Evolutionary conservation across 2,113 vertebrate genomes (phyloP).

Genomic region (Romanogobio albipinnatus): DNA sequence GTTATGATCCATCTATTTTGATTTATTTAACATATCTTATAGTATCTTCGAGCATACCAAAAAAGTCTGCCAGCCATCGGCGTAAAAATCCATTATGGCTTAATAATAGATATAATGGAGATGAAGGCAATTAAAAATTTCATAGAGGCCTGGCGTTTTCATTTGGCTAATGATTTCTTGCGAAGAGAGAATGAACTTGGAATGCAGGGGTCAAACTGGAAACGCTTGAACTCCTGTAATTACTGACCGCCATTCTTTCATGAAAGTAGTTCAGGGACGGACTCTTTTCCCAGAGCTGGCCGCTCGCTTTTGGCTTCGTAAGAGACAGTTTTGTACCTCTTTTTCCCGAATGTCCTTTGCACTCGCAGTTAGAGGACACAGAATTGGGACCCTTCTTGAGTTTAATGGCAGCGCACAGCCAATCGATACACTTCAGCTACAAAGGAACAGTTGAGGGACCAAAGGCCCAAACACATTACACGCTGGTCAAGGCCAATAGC

Average conservation of each 20-base stretch:
- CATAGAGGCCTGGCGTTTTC: background rate
- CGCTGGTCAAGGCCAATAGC: slow-evolving; percentile 45
- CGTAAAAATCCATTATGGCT: slow-evolving; percentile 20
- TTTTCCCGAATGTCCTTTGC: slow-evolving; percentile 48
- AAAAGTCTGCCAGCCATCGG: background rate
- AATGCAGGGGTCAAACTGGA: background rate
- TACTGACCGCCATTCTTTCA: background rate
- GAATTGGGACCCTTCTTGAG: slow-evolving; percentile 52
- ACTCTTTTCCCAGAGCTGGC: slow-evolving; percentile 13
- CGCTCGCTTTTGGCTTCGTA: background rate
- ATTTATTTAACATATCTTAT: background rate
- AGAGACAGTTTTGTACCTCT: slow-evolving; percentile 17
- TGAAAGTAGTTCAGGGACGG: slow-evolving; percentile 6
- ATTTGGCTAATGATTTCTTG: slow-evolving; percentile 30
- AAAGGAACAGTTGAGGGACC: slow-evolving; percentile 53
- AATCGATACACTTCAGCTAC: slow-evolving; percentile 59
- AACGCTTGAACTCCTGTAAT: slow-evolving; percentile 26
- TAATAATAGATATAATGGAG: slow-evolving; percentile 37
- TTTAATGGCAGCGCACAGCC: slow-evolving; percentile 56
- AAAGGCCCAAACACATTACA: slow-evolving; percentile 58
- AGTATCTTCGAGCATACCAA: slow-evolving; percentile 22
- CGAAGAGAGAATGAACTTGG: background rate
- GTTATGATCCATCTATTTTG: slow-evolving; percentile 1
- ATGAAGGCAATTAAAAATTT: slow-evolving; percentile 36
- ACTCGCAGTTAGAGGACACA: slow-evolving; percentile 55